These are phyloP conservation scores for Gari tellinella DNA, from an alignment of 2,888 invertebrate species.

Conservation along the genomic window DNA sequence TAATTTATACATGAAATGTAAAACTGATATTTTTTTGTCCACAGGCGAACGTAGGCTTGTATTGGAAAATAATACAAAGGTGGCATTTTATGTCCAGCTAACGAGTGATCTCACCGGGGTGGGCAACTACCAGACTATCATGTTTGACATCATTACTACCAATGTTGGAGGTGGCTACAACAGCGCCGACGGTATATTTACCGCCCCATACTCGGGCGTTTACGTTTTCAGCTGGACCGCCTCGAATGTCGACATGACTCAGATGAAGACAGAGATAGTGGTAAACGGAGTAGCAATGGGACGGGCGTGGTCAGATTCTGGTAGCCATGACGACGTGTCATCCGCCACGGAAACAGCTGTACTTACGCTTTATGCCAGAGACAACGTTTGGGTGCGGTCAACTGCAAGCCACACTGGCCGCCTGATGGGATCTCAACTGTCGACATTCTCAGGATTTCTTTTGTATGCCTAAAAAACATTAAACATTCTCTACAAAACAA, in stretches of 20 bases:
- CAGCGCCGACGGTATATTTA: conserved; percentile 43
- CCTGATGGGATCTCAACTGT: no score
- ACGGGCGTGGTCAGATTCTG: conserved; percentile 33
- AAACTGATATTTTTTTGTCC: no score
- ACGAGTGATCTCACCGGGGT: conserved; percentile 11
- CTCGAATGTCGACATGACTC: conserved; percentile 23
- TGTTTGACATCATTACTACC: conserved; percentile 42
- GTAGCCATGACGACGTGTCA: no score
- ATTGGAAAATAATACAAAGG: neutral
- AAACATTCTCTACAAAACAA: no score
- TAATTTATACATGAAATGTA: no score
- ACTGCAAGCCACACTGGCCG: no score
- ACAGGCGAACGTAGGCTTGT: no score
- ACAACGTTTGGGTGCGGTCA: no score
- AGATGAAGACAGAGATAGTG: conserved; percentile 47
- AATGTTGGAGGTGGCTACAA: conserved; percentile 49
- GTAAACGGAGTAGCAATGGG: conserved; percentile 28
- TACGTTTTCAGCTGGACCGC: conserved; percentile 49
- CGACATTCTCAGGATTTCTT: no score
- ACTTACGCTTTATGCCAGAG: no score
- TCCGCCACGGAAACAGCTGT: no score
- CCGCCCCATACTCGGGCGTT: conserved; percentile 32
- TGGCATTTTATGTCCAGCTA: conserved; percentile 46
- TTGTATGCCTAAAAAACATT: no score
- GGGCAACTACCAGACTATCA: conserved; percentile 38